Evolutionary conservation across 1,140 invertebrate genomes (phyloP), one percentile per base, ranked within the genome.

Genomic region (Brachystomella parvula): DNA sequence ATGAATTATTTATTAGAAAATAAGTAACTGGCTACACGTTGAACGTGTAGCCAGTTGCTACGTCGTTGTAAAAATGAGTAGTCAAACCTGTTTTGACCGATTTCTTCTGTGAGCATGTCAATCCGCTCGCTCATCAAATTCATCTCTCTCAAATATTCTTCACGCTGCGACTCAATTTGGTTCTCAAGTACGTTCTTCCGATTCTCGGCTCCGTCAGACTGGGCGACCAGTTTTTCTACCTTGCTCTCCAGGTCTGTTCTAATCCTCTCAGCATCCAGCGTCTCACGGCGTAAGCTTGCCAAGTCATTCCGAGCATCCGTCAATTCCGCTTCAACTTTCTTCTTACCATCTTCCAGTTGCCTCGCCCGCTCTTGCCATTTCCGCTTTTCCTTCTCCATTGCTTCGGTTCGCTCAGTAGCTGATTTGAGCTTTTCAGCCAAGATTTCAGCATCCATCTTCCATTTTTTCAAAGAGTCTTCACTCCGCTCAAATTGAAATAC

Each of bases 131-230:
- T 66, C 21, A 64, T 62, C 44, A 72, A 31, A 29, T 44, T 63
- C 65, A 72, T 70, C 66, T 72, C 68, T 21, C 68, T n/a, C 33
- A 70, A 57, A 56, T 68, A 72, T 61, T 72, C 68, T 9, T 70
- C 68, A 15, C 88, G 80, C 29, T 88, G 76, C 0, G 87, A 84
- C 0, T 88, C 87, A 0, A 90, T 73, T 60, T 89, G 82, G 74
- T 90, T 88, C 78, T 88, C 85, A 19, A 83, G 70, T 28, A 71
- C 44, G 15, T 59, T 61, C 26, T 64, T 63, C 62, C 57, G 47
- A 47, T 66, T 68, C 31, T 73, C 69, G 19, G 69, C 61, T 17
- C 49, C 59, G 58, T 72, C 72, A 28, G 47, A 67, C 53, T 68
- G 32, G 15, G 64, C 57, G 3, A 65, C 67, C 56, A 64, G 44